Conservation (phyloP, 2,113 vertebrate genomes). For the Crotalus tigris region DNA sequence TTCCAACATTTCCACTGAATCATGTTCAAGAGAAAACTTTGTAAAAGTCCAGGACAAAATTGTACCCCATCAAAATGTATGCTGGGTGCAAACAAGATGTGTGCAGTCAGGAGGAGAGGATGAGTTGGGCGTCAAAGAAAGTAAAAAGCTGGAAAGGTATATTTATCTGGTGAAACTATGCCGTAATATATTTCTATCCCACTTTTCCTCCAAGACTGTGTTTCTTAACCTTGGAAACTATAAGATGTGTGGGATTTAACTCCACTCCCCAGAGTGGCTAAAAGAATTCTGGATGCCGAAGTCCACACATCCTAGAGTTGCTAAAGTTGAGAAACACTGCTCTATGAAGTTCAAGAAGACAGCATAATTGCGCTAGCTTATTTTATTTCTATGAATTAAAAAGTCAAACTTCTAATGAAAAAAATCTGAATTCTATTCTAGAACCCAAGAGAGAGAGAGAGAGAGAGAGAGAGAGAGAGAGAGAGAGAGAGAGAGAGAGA, state of each 20-base stretch:
- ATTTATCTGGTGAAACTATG: too few species aligned
- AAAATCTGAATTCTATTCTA: background rate
- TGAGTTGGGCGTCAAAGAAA: background rate
- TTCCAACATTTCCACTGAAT: background rate
- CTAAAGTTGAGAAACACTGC: too few species aligned
- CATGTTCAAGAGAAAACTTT: conserved; percentile 25
- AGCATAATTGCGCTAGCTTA: background rate
- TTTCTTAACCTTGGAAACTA: too few species aligned
- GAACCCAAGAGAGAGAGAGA: background rate
- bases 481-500: too few species aligned
- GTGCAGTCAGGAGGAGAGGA: background rate
- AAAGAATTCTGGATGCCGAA: too few species aligned
- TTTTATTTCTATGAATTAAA: background rate
- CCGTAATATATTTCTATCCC: too few species aligned
- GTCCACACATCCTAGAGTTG: too few species aligned
- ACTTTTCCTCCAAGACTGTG: too few species aligned
- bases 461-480: too few species aligned
- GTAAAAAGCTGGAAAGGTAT: background rate
- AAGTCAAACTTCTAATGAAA: background rate
- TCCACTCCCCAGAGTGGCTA: too few species aligned
- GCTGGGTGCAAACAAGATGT: background rate
- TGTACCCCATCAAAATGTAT: background rate
- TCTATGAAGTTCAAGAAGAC: background rate
- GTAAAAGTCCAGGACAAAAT: conserved; percentile 11
- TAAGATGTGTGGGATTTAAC: too few species aligned